These are phyloP conservation scores for Elanus axillaris DNA, from an alignment of 2,113 vertebrate genomes.

Conservation along the genomic window DNA sequence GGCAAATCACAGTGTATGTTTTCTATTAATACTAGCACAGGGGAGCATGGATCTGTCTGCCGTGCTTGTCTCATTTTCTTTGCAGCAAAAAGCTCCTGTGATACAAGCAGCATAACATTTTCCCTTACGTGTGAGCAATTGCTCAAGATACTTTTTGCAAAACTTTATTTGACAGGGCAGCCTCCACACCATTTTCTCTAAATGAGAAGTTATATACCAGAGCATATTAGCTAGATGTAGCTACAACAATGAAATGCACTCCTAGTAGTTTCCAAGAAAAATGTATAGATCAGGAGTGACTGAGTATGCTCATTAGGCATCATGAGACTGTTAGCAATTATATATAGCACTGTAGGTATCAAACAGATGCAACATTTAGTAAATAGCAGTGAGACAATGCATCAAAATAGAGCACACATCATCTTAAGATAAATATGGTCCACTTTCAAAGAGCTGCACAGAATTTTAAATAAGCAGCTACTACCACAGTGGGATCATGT, in stretches of 20 bases:
- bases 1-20: not conserved
- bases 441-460: not conserved
- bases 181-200: not conserved
- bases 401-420: not conserved
- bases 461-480: not conserved
- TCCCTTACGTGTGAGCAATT: not conserved
- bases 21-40: not conserved
- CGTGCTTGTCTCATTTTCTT: not conserved
- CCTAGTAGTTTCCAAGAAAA: not conserved
- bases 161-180: not conserved
- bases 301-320: not conserved
- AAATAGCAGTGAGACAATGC: not conserved
- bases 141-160: not conserved
- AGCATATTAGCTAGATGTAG: not conserved
- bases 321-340: not conserved
- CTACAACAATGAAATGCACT: not conserved
- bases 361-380: not conserved
- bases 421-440: not conserved
- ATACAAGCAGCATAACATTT: not conserved
- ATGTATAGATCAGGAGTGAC: not conserved
- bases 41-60: not conserved
- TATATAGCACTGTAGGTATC: not conserved
- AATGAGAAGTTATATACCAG: not conserved
- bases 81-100: not conserved
- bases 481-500: not conserved